Percentiles rank a stretch among this genome's conserved stretches.
Conservation (phyloP, 2,113 vertebrate genomes). For the Epinephelus fuscoguttatus region DNA sequence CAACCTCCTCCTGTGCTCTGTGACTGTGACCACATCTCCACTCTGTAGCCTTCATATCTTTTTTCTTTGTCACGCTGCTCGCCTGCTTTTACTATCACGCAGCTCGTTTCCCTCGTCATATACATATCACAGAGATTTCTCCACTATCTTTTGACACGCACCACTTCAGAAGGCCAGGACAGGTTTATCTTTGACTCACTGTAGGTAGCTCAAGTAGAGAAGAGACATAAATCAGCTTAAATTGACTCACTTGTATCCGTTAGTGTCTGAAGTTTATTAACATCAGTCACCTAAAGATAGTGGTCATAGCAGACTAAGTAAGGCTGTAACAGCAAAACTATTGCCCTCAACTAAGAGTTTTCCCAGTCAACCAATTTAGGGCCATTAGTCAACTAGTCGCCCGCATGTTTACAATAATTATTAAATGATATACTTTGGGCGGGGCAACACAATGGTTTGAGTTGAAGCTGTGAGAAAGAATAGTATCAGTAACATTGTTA, state of each 20-base stretch:
- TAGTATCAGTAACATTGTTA: too few relatives aligned
- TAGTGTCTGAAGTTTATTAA: neutral
- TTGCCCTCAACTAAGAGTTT: too few relatives aligned
- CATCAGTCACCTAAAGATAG: neutral
- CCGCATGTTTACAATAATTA: too few relatives aligned
- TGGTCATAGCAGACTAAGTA: neutral
- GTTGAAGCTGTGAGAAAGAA: too few relatives aligned
- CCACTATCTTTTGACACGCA: neutral
- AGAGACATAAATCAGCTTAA: neutral
- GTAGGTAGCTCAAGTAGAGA: neutral
- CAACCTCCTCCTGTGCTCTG: neutral
- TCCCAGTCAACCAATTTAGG: too few relatives aligned
- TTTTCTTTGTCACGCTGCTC: neutral
- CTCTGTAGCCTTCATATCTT: neutral
- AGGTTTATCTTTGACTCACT: neutral
- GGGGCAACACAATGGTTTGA: too few relatives aligned
- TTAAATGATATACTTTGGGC: too few relatives aligned
- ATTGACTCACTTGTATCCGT: neutral
- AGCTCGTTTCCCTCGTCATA: neutral
- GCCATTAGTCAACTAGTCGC: too few relatives aligned
- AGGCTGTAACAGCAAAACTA: neutral
- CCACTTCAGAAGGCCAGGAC: neutral
- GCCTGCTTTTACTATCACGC: neutral
- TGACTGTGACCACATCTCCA: neutral
- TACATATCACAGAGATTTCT: constrained; percentile 7